Evolutionary conservation across 2,888 invertebrate species (phyloP).

Genomic region (Pegoplata infirma): DNA sequence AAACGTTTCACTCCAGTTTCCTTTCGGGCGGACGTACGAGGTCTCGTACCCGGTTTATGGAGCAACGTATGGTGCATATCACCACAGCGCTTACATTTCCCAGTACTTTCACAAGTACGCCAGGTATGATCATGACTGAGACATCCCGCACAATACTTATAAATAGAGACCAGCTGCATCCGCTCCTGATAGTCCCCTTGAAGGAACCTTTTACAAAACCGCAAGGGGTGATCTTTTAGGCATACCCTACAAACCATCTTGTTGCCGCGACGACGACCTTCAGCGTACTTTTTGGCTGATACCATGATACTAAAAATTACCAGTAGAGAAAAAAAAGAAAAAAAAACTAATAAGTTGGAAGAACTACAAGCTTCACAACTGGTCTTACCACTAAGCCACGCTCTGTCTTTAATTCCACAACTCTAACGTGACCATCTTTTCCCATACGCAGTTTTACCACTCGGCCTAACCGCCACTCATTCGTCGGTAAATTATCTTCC

Average conservation of each 20-base stretch:
- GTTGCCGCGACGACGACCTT: neutral
- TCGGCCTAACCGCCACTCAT: conserved; percentile 13
- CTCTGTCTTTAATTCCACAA: too few species aligned
- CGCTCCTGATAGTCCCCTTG: neutral
- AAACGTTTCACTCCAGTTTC: too few species aligned
- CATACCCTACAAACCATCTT: conserved; percentile 19
- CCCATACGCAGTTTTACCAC: neutral
- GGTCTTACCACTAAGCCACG: too few species aligned
- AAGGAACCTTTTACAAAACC: neutral
- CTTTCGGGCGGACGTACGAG: neutral
- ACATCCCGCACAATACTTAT: neutral
- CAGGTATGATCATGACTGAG: conserved; percentile 12
- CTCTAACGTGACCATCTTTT: conserved; percentile 22
- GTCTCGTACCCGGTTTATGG: neutral
- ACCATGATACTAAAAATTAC: neutral
- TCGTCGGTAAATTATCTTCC: conserved; percentile 15
- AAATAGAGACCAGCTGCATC: neutral
- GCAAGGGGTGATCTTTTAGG: neutral
- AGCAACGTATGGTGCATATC: conserved; percentile 3
- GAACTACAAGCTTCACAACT: conserved; percentile 14
- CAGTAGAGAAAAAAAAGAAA: neutral
- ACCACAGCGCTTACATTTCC: neutral
- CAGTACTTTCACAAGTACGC: conserved; percentile 9
- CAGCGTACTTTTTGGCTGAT: neutral
- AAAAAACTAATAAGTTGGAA: conserved; percentile 9